Base-by-base conservation (phyloP, 2,888 invertebrate species). In the Tholera decimalis region DNA sequence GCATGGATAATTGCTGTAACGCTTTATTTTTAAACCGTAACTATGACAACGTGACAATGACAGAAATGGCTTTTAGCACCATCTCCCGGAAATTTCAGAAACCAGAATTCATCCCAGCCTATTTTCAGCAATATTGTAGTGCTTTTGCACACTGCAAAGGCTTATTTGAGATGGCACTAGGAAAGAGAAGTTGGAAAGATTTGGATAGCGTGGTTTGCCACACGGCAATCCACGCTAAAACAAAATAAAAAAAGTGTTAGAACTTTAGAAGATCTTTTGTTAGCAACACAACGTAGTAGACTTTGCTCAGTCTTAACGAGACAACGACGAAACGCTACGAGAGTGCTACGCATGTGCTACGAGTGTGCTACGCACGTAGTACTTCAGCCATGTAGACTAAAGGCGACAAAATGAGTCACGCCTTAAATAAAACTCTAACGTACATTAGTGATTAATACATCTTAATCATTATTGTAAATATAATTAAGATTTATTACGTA, bases 311-410 rank as follows among this genome's bases (percentile, higher is more conserved):
- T 13, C 20, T 13, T 8, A 6, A 35, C 2, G 18, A 56, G 15
- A 11, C 15, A 15, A 22, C 20, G 35, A 57, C 58, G n/a, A n/a
- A 6, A 11, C 60, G 24, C 30, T 56, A 54, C 24, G 22, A 5
- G 11, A 0, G 26, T 11, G 46, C 60, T 58, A 58, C 22, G 28
- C 8, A 1, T 5, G 9, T 39, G 39, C 22, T 46, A 46, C 46
- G 26, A 3, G 26, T 8, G 3, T n/a, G n/a, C 15, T 30, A 30
- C 33, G 33, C 13, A 33, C 1, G 11, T 11, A 41, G 11, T 41
- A 11, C 20, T 20, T 11, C 11, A 41, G 20, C n/a, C 0, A 6
- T 37, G 1, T 33, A n/a, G n/a, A n/a, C n/a, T n/a, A n/a, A n/a
- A n/a, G n/a, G n/a, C n/a, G n/a, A n/a, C n/a, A n/a, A n/a, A n/a